Evolutionary conservation across 1,140 invertebrate species (phyloP).

Genomic region (Oscheius sp.): DNA sequence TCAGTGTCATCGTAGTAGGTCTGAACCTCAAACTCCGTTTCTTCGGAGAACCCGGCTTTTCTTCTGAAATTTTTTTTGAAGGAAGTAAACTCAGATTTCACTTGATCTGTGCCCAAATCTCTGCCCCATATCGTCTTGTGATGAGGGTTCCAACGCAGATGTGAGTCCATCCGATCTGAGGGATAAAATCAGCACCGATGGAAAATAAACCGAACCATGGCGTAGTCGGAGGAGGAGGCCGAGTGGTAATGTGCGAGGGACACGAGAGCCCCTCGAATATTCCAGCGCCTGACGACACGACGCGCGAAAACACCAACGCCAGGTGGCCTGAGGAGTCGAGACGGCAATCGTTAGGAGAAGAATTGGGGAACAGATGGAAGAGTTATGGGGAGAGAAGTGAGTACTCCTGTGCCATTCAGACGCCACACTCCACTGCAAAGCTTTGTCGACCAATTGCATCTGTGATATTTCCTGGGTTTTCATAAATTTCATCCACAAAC

Average conservation of each 20-base stretch:
- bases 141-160: constrained; percentile 28
- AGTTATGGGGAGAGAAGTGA: no score
- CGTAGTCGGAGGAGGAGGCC: background rate
- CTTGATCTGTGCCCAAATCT: constrained; percentile 35
- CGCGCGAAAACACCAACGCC: background rate
- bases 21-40: constrained; percentile 32
- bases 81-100: background rate
- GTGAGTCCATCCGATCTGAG: constrained; percentile 44
- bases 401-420: no score
- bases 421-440: no score
- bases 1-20: constrained; percentile 40
- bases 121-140: constrained; percentile 29
- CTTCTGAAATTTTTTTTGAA: constrained; percentile 4
- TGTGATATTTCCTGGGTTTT: no score
- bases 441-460: no score
- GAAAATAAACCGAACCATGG: background rate
- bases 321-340: no score
- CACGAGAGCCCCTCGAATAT: background rate
- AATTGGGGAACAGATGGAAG: no score
- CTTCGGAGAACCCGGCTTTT: constrained; percentile 34
- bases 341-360: no score
- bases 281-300: background rate
- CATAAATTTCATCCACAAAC: no score
- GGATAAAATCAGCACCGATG: background rate
- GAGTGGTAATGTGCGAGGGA: background rate